Conservation (phyloP, 2,888 invertebrate genomes). For the Drosophila merina region DNA sequence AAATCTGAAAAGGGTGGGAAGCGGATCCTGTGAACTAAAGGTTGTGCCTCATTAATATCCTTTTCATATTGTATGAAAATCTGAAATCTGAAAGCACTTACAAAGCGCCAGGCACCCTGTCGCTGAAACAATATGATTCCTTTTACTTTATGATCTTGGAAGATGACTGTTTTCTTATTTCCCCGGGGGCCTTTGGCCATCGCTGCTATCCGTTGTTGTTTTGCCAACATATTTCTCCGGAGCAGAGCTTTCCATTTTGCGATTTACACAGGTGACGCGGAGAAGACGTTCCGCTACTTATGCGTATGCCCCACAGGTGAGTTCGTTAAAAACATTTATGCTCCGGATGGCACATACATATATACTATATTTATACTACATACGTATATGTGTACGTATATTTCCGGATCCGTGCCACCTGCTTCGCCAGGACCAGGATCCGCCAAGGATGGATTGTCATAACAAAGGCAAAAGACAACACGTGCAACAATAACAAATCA, state of each 20-base stretch:
- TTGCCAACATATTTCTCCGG: slow-evolving; percentile 3
- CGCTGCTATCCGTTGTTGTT: slow-evolving; percentile 29
- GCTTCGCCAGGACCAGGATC: slow-evolving; percentile 33
- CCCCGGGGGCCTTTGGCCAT: slow-evolving; percentile 27
- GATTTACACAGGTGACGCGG: slow-evolving; percentile 39
- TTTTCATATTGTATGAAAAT: no score
- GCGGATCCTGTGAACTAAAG: background rate
- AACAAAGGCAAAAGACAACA: slow-evolving; percentile 78
- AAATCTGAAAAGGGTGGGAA: background rate
- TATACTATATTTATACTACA: no score
- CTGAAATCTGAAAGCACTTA: background rate
- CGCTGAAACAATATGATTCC: background rate
- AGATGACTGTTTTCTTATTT: slow-evolving; percentile 24
- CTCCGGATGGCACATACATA: slow-evolving; percentile 27
- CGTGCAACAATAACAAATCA: slow-evolving; percentile 81
- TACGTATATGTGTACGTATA: slow-evolving; percentile 3
- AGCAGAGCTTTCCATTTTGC: slow-evolving; percentile 35
- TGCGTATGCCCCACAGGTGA: slow-evolving; percentile 55
- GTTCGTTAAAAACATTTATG: slow-evolving; percentile 61
- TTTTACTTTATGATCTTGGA: slow-evolving; percentile 19
- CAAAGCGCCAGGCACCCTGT: background rate
- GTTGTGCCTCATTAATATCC: no score
- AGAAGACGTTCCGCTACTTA: slow-evolving; percentile 44
- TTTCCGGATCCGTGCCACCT: slow-evolving; percentile 18
- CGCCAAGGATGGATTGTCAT: slow-evolving; percentile 73